Percentiles rank a stretch among this genome's conserved stretches.
Conservation (phyloP, 2,888 invertebrate genomes). For the Spatulosminthurus flaviceps region DNA sequence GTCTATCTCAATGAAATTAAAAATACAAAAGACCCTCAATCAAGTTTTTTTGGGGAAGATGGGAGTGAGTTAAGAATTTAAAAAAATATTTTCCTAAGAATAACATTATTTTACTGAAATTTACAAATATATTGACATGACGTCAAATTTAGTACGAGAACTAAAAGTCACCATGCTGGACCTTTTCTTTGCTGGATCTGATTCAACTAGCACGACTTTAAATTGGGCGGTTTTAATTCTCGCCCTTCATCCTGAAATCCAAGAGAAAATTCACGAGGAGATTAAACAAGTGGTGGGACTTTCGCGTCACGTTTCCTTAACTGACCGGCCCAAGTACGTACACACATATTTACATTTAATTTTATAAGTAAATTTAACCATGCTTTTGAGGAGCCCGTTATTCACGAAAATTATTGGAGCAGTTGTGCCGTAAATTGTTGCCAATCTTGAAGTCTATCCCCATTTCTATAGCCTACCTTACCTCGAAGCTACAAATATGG, state of each 20-base stretch:
- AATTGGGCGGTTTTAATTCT: slow-evolving; percentile 54
- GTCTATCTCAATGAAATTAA: slow-evolving; percentile 55
- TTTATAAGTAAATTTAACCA: no score
- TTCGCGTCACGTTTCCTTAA: slow-evolving; percentile 49
- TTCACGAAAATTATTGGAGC: no score
- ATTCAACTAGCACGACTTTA: slow-evolving; percentile 54
- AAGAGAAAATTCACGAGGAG: slow-evolving; percentile 56
- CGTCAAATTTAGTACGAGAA: no score
- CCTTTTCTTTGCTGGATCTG: slow-evolving; percentile 45
- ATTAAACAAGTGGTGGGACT: slow-evolving; percentile 54
- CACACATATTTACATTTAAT: no score
- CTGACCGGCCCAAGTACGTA: slow-evolving; percentile 50
- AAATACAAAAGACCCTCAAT: slow-evolving; percentile 45
- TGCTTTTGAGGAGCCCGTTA: no score
- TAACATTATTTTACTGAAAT: no score
- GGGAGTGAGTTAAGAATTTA: no score
- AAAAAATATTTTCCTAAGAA: no score
- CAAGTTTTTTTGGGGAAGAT: slow-evolving; percentile 46
- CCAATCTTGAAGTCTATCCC: no score
- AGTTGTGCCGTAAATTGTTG: no score
- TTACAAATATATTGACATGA: no score
- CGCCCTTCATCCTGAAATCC: slow-evolving; percentile 53
- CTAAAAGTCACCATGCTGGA: slow-evolving; percentile 43
- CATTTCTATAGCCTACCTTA: slow-evolving; percentile 45
- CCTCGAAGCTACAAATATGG: slow-evolving; percentile 47